Percentiles rank a stretch among this genome's conserved stretches.
phyloP scores from a whole-genome alignment of 2,888 invertebrate genomes.

The Falcaria lacertinaria region DNA sequence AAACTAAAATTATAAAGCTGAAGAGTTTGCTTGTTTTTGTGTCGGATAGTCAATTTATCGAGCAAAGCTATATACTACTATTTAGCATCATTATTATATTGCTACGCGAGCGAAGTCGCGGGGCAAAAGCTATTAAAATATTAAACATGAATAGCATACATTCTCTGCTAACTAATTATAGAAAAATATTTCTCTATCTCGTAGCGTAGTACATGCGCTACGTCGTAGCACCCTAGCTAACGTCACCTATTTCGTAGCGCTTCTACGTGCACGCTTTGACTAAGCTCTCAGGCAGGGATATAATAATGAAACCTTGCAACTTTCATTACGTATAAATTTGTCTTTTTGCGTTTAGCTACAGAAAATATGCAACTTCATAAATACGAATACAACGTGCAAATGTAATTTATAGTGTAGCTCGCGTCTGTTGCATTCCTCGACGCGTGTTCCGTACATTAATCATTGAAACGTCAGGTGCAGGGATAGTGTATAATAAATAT shows the following conservation, averaged over 20 bases:
- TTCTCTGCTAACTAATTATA: too few species aligned
- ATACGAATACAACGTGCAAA: neutral
- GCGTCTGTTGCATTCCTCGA: neutral
- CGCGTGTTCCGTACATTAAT: conserved; percentile 4
- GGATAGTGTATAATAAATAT: conserved; percentile 8
- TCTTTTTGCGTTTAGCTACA: conserved; percentile 1
- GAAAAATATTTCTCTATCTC: too few species aligned
- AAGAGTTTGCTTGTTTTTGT: too few species aligned
- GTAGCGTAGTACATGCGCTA: neutral
- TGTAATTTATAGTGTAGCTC: neutral
- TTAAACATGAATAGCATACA: too few species aligned
- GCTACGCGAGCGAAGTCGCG: too few species aligned
- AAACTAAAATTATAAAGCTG: too few species aligned
- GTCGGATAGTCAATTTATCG: too few species aligned
- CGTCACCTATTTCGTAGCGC: neutral
- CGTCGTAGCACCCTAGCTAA: neutral
- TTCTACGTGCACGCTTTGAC: neutral
- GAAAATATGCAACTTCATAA: neutral
- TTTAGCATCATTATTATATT: too few species aligned
- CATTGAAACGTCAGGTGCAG: neutral
- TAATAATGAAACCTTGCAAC: neutral
- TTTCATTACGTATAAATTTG: conserved; percentile 1
- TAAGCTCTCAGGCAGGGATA: neutral
- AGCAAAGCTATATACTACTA: too few species aligned
- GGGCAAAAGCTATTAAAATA: too few species aligned